phyloP scores from a whole-genome alignment of 2,888 invertebrate genomes.

The Ellobium chinense region DNA sequence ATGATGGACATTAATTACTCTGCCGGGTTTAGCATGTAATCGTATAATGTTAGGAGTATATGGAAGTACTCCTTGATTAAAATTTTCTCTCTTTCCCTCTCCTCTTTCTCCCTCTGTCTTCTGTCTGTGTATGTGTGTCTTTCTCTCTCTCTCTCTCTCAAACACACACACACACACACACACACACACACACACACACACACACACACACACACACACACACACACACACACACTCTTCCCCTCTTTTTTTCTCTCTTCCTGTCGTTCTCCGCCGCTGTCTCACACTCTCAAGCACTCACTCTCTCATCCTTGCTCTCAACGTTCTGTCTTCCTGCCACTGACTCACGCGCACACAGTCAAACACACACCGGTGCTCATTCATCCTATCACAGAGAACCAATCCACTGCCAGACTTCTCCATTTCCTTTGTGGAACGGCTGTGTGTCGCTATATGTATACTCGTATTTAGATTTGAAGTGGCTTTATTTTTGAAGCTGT shows the following conservation, averaged over 20 bases:
- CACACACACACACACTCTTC: neutral
- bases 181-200: conserved; percentile 1
- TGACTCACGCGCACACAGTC: too few relatives aligned
- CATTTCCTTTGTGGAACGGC: too few relatives aligned
- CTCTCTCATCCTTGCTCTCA: neutral
- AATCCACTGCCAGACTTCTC: too few relatives aligned
- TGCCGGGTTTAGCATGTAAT: too few relatives aligned
- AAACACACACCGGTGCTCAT: too few relatives aligned
- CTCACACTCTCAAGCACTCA: neutral
- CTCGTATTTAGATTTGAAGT: too few relatives aligned
- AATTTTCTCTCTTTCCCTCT: neutral
- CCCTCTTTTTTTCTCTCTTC: neutral
- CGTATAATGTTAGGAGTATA: too few relatives aligned
- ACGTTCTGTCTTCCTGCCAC: neutral
- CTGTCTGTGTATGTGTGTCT: neutral
- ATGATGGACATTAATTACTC: too few relatives aligned
- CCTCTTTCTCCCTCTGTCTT: neutral
- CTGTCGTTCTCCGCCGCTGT: neutral
- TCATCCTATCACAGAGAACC: too few relatives aligned
- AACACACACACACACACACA: neutral
- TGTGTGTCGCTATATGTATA: too few relatives aligned
- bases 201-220: conserved; percentile 8
- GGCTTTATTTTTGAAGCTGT: too few relatives aligned
- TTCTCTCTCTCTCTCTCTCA: neutral
- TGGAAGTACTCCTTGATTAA: neutral